phyloP scores from a whole-genome alignment of 1,140 invertebrate genomes.

The Euwallacea fornicatus region DNA sequence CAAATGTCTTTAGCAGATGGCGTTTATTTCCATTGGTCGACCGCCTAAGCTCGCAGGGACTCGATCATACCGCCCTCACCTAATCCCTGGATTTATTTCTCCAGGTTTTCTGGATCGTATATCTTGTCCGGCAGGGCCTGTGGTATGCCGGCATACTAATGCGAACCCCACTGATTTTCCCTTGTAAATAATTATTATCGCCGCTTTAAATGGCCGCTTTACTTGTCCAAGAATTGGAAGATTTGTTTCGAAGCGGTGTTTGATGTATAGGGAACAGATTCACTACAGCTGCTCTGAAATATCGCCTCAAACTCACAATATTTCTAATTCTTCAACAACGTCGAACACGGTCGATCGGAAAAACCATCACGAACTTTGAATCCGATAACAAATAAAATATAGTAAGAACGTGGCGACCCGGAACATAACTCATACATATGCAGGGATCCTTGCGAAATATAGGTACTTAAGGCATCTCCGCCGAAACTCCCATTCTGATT shows the following conservation, averaged over 20 bases:
- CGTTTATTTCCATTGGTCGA: constrained; percentile 34
- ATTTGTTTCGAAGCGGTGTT: too few relatives aligned
- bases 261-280: too few relatives aligned
- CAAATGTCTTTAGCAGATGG: constrained; percentile 36
- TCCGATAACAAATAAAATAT: constrained; percentile 56
- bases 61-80: constrained; percentile 36
- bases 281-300: too few relatives aligned
- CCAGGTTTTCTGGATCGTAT: constrained; percentile 53
- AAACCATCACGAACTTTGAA: constrained; percentile 52
- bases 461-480: constrained; percentile 50
- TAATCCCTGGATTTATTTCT: constrained; percentile 54
- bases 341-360: constrained; percentile 48
- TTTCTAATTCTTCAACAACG: constrained; percentile 40
- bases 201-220: constrained; percentile 13
- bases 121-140: constrained; percentile 51
- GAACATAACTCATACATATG: constrained; percentile 53
- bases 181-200: constrained; percentile 53
- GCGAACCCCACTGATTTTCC: constrained; percentile 52
- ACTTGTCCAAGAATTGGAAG: too few relatives aligned
- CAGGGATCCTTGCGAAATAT: constrained; percentile 51
- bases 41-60: constrained; percentile 30
- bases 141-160: constrained; percentile 53
- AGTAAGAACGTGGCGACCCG: constrained; percentile 52
- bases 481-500: constrained; percentile 51
- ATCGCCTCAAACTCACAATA: constrained; percentile 16